phyloP scores from a whole-genome alignment of 2,113 vertebrate genomes.

The Peucedramus taeniatus region DNA sequence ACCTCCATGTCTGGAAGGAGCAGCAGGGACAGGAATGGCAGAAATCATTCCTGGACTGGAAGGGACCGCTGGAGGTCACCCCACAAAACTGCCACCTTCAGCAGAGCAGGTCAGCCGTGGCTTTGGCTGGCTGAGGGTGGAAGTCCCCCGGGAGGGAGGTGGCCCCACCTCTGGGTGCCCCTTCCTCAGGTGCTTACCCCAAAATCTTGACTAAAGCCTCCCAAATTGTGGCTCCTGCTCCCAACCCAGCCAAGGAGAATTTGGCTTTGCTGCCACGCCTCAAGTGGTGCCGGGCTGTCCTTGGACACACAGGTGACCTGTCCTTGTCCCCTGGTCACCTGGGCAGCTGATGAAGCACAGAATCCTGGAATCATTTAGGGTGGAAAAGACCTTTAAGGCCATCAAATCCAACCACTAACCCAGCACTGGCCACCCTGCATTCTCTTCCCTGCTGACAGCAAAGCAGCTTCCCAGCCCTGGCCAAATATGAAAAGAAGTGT shows the following conservation, averaged over 20 bases:
- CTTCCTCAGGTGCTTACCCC: background rate
- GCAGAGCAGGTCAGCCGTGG: accelerated
- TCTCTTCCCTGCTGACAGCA: background rate
- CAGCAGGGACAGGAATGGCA: background rate
- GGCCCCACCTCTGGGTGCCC: background rate
- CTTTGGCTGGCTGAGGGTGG: background rate
- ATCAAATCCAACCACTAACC: background rate
- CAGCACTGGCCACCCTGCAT: background rate
- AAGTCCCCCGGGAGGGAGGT: background rate
- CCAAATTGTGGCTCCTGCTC: background rate
- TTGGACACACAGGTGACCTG: background rate
- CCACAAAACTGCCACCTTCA: too few species aligned
- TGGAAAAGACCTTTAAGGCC: background rate
- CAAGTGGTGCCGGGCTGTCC: background rate
- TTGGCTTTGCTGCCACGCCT: background rate
- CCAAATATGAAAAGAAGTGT: background rate
- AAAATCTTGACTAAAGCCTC: background rate
- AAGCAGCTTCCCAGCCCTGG: background rate
- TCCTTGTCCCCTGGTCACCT: background rate
- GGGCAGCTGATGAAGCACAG: background rate
- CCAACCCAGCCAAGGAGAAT: accelerated
- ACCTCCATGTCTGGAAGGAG: background rate
- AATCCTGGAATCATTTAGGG: accelerated
- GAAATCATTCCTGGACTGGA: background rate
- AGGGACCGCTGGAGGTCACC: background rate